Evolutionary conservation across 2,113 vertebrate species (phyloP).

Genomic region (Terrapene triunguis): DNA sequence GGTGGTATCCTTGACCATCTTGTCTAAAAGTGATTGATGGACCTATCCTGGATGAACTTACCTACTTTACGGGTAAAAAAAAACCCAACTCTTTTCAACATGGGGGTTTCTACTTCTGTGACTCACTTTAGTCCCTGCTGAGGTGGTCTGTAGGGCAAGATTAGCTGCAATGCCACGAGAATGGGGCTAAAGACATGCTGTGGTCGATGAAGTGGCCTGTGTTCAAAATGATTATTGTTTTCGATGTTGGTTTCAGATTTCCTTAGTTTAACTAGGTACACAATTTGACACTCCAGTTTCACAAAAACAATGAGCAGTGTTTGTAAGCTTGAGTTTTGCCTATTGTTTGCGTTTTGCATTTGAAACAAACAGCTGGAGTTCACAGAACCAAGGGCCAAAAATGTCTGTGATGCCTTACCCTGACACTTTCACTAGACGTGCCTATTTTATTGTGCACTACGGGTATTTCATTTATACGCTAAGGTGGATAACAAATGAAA

Average conservation of each 20-base stretch:
- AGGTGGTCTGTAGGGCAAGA: not conserved
- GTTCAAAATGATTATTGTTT: not conserved
- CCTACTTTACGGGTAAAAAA: not conserved
- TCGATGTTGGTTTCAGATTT: not conserved
- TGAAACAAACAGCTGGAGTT: not conserved
- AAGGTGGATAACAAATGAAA: conserved; percentile 17
- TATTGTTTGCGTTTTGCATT: not conserved
- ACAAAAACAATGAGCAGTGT: not conserved
- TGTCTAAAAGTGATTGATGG: not conserved
- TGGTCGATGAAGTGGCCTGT: not conserved
- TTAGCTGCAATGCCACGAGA: not conserved
- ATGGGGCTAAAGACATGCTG: not conserved
- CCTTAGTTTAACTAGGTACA: not conserved
- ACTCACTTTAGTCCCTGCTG: not conserved
- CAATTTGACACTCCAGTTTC: not conserved
- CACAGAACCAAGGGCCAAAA: not conserved
- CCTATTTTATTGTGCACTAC: not conserved
- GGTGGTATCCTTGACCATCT: not conserved
- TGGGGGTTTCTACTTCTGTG: not conserved
- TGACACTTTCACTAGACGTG: not conserved
- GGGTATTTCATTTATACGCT: not conserved
- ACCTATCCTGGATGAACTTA: not conserved
- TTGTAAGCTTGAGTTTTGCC: conserved; percentile 10
- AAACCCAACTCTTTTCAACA: not conserved
- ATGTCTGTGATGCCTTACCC: not conserved